Conservation (phyloP, 2,113 vertebrate species). For the Agelaius phoeniceus region DNA sequence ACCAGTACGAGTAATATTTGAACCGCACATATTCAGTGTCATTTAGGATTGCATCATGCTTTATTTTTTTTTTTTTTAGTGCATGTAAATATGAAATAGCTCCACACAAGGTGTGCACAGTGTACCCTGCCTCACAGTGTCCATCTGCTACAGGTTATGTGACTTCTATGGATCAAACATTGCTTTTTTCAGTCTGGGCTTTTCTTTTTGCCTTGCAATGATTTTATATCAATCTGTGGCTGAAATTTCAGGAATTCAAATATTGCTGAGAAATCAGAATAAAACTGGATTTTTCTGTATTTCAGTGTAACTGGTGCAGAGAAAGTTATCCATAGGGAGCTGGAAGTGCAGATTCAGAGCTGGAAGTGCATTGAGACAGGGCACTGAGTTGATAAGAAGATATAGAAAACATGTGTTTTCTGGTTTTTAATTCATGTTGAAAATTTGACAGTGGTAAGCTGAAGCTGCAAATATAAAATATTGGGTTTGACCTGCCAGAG, state of each 20-base stretch:
- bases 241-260: neutral
- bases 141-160: neutral
- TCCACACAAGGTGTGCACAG: neutral
- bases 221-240: neutral
- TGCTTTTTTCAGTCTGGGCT: neutral
- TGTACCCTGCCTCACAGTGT: neutral
- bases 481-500: fast-evolving
- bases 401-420: neutral
- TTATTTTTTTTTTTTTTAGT: neutral
- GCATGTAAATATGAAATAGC: neutral
- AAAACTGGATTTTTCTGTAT: neutral
- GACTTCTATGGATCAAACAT: neutral
- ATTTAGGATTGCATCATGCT: neutral
- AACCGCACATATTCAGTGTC: neutral
- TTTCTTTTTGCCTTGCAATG: neutral
- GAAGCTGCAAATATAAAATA: neutral
- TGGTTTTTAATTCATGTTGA: neutral
- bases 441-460: fast-evolving
- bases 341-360: neutral
- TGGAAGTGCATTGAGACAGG: neutral
- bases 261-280: neutral
- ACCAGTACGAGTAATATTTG: neutral
- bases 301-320: neutral
- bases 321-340: fast-evolving
- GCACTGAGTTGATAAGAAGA: neutral